Evolutionary conservation across 2,113 vertebrate genomes (phyloP), one percentile per base, ranked within the genome.

Genomic region (Pollachius pollachius): DNA sequence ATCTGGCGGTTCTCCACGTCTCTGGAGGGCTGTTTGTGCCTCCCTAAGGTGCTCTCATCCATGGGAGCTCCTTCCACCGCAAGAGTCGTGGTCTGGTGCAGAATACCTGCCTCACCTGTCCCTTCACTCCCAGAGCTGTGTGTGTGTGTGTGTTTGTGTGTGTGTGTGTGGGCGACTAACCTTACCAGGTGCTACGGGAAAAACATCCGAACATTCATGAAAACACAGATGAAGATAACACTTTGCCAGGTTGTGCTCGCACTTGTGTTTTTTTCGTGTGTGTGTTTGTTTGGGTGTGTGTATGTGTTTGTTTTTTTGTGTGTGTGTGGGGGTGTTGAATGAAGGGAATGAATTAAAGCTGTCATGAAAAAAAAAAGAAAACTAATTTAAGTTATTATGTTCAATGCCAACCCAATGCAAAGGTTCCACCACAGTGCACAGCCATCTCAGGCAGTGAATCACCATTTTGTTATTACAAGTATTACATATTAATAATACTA

Each of bases 151-250:
- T 58, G 52, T 58, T 23, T 59, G 66, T 68, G 71, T 75, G 68
- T 74, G 74, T 67, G 60, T 70, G 69, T 70, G 69, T 34, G 85
- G 84, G 81, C 82, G 71, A 69, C 81, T 84, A 81, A 81, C 77
- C 84, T 85, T 86, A 84, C 80, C 77, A 81, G 76, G 70, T 72
- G 82, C 72, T 84, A 61, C 12, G 30, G 72, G 74, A 85, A 92
- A 91, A 92, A 92, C 91, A 93, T 92, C 90, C 88, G 87, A 90
- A 85, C 84, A 71, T 77, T 85, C 84, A 89, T 83, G 82, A 90
- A 90, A 90, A 86, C 81, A 79, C 68, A 86, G 88, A 86, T 89
- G 81, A 64, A 84, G 88, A 92, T 91, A 89, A 86, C 83, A 62
- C 60, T 4, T 23, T 3, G 37, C 15, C 87, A 83, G 84, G 73